phyloP scores from a whole-genome alignment of 2,888 invertebrate species.

The Dioctria linearis region DNA sequence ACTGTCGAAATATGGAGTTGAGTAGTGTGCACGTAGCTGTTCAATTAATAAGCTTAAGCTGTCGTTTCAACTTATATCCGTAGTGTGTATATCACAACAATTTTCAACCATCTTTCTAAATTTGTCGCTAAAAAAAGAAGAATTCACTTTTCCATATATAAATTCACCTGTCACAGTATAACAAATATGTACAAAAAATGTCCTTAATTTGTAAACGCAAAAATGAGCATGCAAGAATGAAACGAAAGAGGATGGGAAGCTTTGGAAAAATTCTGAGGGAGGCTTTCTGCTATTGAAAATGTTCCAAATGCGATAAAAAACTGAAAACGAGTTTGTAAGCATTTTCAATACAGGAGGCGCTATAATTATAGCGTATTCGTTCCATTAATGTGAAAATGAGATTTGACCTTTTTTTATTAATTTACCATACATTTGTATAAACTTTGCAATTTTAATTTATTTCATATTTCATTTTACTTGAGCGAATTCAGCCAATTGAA shows the following conservation, averaged over 20 bases:
- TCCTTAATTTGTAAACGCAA: not conserved
- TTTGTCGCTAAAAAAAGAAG: too few relatives aligned
- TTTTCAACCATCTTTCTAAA: too few relatives aligned
- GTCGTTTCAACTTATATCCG: too few relatives aligned
- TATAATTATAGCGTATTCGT: constrained; percentile 25
- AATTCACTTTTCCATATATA: too few relatives aligned
- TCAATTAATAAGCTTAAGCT: too few relatives aligned
- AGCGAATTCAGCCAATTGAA: constrained; percentile 48
- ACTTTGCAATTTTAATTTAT: constrained; percentile 38
- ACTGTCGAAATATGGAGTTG: too few relatives aligned
- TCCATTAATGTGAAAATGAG: constrained; percentile 19
- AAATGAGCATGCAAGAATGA: constrained; percentile 26
- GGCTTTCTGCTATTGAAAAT: constrained; percentile 13
- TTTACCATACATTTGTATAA: constrained; percentile 14
- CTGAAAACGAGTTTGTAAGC: constrained; percentile 13
- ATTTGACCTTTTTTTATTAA: constrained; percentile 39
- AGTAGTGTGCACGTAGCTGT: too few relatives aligned
- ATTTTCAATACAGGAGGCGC: constrained; percentile 29
- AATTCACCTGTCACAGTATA: not conserved
- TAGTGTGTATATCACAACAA: too few relatives aligned
- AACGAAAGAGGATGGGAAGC: constrained; percentile 22
- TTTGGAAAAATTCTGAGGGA: not conserved
- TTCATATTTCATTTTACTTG: constrained; percentile 24
- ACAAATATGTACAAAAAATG: not conserved
- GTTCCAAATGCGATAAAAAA: constrained; percentile 10